phyloP scores from a whole-genome alignment of 2,888 invertebrate species.

The Caenorhabditis sp. region DNA sequence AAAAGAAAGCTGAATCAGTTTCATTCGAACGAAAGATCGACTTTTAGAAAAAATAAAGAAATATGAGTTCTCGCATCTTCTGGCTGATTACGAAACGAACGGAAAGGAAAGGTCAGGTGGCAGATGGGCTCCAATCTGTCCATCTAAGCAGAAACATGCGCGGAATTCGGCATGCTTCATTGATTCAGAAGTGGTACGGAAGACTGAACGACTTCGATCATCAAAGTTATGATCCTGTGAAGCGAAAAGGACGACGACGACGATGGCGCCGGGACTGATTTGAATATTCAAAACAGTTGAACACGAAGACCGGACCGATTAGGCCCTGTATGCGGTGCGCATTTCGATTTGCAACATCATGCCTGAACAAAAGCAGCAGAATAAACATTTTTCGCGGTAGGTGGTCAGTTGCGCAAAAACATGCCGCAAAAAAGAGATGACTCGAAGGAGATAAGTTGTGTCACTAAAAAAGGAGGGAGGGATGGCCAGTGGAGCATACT shows the following conservation, averaged over 20 bases:
- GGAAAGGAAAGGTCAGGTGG: conserved; percentile 1
- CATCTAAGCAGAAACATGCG: conserved; percentile 15
- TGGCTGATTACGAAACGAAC: background rate
- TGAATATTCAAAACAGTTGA: conserved; percentile 56
- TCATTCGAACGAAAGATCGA: too few species aligned
- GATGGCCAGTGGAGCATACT: conserved; percentile 20
- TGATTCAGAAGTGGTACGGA: conserved; percentile 17
- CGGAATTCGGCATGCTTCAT: conserved; percentile 19
- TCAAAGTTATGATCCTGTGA: conserved; percentile 26
- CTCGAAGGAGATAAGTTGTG: conserved; percentile 16
- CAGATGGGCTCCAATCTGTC: conserved; percentile 26
- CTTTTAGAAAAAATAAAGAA: too few species aligned
- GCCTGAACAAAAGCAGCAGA: conserved; percentile 56
- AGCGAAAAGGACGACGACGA: conserved; percentile 9
- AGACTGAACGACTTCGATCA: too few species aligned
- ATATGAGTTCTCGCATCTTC: too few species aligned
- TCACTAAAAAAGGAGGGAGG: background rate
- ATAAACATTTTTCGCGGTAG: conserved; percentile 55
- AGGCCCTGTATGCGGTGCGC: conserved; percentile 48
- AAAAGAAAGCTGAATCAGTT: background rate
- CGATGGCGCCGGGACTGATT: conserved; percentile 27
- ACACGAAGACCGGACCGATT: conserved; percentile 54
- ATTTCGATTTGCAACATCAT: conserved; percentile 53
- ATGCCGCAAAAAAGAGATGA: conserved; percentile 27
- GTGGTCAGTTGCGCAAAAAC: conserved; percentile 49